A percentile compares a stretch with the other conserved stretches of the same genome.
phyloP scores from a whole-genome alignment of 1,140 invertebrate genomes.

The Chelonus insularis region DNA sequence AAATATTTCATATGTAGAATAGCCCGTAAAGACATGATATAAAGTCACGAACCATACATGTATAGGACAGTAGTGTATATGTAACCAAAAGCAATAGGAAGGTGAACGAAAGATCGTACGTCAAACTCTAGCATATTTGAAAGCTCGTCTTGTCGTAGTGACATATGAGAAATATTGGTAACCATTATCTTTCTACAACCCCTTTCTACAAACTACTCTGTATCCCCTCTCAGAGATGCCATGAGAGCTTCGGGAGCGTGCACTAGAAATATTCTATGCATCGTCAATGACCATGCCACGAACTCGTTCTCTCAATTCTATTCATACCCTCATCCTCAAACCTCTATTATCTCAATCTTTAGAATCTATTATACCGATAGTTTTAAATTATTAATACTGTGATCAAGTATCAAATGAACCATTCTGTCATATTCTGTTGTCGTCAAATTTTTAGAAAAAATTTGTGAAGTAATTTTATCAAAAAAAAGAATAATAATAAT shows the following conservation, averaged over 20 bases:
- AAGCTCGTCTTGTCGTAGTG: not conserved
- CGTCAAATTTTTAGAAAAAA: no score
- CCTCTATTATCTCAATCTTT: not conserved
- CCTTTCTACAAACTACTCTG: not conserved
- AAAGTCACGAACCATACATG: not conserved
- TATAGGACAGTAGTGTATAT: not conserved
- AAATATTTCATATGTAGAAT: not conserved
- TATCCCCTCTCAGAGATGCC: not conserved
- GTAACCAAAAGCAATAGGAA: not conserved
- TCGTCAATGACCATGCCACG: not conserved
- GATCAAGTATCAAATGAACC: no score
- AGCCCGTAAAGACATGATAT: not conserved
- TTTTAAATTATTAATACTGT: no score
- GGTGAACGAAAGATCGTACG: not conserved
- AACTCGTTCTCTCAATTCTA: not conserved
- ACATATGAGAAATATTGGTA: slow-evolving; percentile 7
- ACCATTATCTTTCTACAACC: not conserved
- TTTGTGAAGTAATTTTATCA: no score
- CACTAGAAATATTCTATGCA: slow-evolving; percentile 16
- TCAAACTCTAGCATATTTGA: not conserved
- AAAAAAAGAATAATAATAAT: no score
- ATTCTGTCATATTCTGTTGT: no score
- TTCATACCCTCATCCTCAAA: not conserved
- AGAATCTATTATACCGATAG: no score
- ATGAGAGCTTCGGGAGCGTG: not conserved